Conservation (phyloP, 2,888 invertebrate species). For the Ectobius pallidus region DNA sequence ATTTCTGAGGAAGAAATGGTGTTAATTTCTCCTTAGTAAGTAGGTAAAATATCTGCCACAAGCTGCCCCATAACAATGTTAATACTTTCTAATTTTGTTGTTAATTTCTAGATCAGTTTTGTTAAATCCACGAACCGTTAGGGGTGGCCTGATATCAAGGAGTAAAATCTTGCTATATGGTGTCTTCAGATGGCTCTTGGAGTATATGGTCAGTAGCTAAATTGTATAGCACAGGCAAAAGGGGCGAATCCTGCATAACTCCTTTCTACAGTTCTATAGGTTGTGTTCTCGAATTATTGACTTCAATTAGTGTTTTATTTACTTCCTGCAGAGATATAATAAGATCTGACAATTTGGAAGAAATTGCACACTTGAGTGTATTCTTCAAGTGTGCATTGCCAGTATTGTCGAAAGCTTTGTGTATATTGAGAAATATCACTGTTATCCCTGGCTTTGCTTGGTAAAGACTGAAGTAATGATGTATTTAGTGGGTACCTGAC, state of each 20-base stretch:
- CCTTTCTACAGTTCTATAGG: neutral
- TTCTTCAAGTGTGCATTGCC: neutral
- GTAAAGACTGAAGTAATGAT: neutral
- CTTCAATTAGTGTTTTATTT: no score
- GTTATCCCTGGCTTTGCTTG: neutral
- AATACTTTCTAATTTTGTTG: no score
- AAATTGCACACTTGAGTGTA: neutral
- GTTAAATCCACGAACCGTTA: no score
- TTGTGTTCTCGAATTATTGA: neutral
- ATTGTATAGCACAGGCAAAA: neutral
- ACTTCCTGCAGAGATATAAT: neutral
- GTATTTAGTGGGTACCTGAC: neutral
- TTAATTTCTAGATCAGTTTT: no score
- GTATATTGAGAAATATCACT: neutral
- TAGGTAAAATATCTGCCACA: no score
- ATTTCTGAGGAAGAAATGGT: no score
- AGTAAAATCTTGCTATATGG: no score
- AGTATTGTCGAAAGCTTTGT: neutral
- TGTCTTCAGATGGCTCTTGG: no score
- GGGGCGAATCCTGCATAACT: slow-evolving; percentile 2
- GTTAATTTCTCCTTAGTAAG: no score
- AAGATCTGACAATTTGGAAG: neutral
- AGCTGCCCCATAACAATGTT: no score
- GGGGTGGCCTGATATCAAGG: no score
- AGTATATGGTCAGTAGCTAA: neutral